Evolutionary conservation across 2,113 vertebrate species (phyloP).

Genomic region (Cheilinus undulatus): DNA sequence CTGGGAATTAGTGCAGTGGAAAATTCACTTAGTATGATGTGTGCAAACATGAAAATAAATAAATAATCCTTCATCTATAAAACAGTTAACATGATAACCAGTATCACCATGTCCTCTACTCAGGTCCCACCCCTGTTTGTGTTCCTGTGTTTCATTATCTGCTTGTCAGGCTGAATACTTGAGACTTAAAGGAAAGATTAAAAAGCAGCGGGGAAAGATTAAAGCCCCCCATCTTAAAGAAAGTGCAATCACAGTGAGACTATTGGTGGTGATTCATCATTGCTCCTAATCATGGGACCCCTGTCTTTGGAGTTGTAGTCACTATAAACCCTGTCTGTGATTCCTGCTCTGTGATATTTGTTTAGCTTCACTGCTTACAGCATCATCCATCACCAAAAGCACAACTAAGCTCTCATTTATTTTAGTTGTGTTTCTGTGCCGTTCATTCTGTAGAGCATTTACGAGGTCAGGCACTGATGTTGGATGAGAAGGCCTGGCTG

Average conservation of each 20-base stretch:
- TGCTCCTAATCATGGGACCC: conserved; percentile 38
- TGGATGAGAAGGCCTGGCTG: too few species aligned
- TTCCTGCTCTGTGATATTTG: conserved; percentile 48
- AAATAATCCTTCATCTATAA: too few species aligned
- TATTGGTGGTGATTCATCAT: conserved; percentile 67
- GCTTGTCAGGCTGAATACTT: conserved; percentile 26
- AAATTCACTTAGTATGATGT: conserved; percentile 82
- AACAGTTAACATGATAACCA: conserved; percentile 12
- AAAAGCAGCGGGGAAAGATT: conserved; percentile 69
- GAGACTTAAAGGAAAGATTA: conserved; percentile 60
- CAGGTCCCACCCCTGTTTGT: conserved; percentile 9
- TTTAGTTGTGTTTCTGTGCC: conserved; percentile 7
- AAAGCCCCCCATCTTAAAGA: conserved; percentile 73
- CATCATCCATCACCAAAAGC: conserved; percentile 46
- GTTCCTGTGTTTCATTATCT: conserved; percentile 50
- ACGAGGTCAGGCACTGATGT: too few species aligned
- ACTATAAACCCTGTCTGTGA: conserved; percentile 24
- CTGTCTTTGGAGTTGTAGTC: conserved; percentile 31
- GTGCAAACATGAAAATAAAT: not conserved
- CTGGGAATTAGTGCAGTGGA: conserved; percentile 76
- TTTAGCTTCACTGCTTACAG: conserved; percentile 38
- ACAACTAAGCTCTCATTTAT: conserved; percentile 38
- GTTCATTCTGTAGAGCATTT: too few species aligned
- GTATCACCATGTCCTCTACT: conserved; percentile 23
- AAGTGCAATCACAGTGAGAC: conserved; percentile 48